Evolutionary conservation across 2,797 vertebrate genomes (phyloP).

Genomic region (Muscicapa striata): DNA sequence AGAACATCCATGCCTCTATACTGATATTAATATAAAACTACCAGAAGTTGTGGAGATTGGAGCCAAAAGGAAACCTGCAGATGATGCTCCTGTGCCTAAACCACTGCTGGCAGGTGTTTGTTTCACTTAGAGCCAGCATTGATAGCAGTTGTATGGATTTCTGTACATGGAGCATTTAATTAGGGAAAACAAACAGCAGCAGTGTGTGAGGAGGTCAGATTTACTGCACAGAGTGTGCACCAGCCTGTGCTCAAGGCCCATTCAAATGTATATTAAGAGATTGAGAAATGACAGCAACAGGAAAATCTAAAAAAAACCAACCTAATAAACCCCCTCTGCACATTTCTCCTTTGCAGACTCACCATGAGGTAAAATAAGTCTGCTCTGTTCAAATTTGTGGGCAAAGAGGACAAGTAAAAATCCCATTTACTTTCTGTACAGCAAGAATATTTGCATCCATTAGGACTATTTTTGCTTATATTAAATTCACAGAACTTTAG

Average conservation of each 20-base stretch:
- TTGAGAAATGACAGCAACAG: neutral
- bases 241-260: neutral
- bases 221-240: neutral
- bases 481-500: constrained; percentile 29
- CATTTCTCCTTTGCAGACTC: constrained; percentile 21
- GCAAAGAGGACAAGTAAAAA: neutral
- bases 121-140: neutral
- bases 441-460: constrained; percentile 6
- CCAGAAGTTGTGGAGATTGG: neutral
- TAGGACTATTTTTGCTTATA: constrained; percentile 6
- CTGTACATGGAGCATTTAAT: neutral
- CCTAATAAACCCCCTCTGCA: neutral
- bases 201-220: neutral
- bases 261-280: neutral
- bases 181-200: constrained; percentile 8
- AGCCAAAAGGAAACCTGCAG: neutral
- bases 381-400: neutral
- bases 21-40: neutral
- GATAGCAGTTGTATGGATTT: neutral
- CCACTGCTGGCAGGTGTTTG: constrained; percentile 1
- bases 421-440: constrained; percentile 24
- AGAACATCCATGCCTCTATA: neutral
- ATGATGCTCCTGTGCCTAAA: neutral
- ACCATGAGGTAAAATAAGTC: neutral
- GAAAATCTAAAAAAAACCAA: neutral